Percentiles rank a stretch among this genome's conserved stretches.
phyloP scores from a whole-genome alignment of 2,113 vertebrate species.

The Odontophorus gujanensis region DNA sequence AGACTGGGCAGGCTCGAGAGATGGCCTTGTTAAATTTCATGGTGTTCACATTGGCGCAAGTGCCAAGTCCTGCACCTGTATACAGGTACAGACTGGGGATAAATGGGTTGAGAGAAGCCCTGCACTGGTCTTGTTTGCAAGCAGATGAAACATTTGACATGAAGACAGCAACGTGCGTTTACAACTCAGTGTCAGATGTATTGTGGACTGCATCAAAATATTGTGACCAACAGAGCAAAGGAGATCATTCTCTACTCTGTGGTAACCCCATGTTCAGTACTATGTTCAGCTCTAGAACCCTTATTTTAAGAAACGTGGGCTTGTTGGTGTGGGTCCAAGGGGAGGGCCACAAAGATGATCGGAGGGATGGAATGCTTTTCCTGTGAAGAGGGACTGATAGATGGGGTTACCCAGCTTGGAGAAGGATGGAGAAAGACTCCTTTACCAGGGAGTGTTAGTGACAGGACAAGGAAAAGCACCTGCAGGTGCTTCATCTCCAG shows the following conservation, averaged over 20 bases:
- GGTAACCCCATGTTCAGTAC: neutral
- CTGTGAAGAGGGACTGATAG: neutral
- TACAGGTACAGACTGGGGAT: neutral
- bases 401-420: neutral
- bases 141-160: neutral
- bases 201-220: neutral
- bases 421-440: neutral
- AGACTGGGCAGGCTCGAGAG: neutral
- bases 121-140: neutral
- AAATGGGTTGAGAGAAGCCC: neutral
- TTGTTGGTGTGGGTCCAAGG: neutral
- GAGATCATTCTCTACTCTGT: neutral
- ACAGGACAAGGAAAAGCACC: too few species aligned
- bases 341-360: neutral
- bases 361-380: neutral
- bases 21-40: too few species aligned
- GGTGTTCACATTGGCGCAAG: too few species aligned
- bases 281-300: neutral
- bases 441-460: neutral
- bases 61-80: neutral
- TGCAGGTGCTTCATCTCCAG: too few species aligned
- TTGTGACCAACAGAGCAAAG: neutral
- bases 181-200: neutral
- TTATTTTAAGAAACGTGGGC: neutral
- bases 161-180: neutral